Evolutionary conservation across 2,113 vertebrate genomes (phyloP).

Genomic region (Bos indicus): DNA sequence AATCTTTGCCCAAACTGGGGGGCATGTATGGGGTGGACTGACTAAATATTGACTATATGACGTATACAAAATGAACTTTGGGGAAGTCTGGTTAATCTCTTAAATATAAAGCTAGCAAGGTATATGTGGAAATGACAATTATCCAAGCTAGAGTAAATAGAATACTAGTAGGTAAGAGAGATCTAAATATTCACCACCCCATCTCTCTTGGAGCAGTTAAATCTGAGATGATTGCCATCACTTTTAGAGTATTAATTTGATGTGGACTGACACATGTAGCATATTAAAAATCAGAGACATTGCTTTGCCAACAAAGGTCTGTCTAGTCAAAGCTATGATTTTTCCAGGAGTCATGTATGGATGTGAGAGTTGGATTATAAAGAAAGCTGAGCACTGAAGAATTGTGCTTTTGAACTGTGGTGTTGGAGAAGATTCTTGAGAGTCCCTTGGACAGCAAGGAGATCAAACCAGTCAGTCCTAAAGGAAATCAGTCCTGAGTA

Average conservation of each 20-base stretch:
- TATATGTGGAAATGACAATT: neutral
- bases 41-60: neutral
- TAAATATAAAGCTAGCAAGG: neutral
- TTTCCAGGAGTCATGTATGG: neutral
- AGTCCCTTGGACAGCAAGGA: neutral
- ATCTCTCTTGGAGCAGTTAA: neutral
- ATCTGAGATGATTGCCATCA: neutral
- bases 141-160: neutral
- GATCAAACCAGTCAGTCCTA: neutral
- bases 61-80: neutral
- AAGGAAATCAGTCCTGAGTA: neutral
- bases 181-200: neutral
- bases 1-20: neutral
- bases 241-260: neutral
- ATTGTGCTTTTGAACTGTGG: neutral
- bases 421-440: neutral
- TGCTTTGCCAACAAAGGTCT: neutral
- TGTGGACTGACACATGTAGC: neutral
- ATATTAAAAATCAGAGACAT: neutral
- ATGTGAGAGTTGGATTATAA: neutral
- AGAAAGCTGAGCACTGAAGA: neutral
- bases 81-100: neutral
- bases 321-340: neutral
- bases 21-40: neutral
- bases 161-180: neutral